Percentiles rank a stretch among this genome's conserved stretches.
These are phyloP conservation scores for Altica lythri DNA, from an alignment of 2,888 invertebrate species.

Conservation along the genomic window DNA sequence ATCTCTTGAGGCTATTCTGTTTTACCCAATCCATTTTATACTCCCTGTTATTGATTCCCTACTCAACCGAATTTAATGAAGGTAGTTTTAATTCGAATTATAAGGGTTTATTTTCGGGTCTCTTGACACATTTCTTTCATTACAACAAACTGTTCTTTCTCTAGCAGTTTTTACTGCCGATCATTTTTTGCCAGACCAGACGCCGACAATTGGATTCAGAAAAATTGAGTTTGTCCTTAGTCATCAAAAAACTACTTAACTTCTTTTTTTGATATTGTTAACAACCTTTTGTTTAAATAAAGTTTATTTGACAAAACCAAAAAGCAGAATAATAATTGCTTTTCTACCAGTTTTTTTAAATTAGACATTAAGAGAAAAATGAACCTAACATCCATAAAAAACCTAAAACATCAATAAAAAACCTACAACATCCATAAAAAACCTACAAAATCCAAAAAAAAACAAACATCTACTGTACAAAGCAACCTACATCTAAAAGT, in stretches of 20 bases:
- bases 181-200: slow-evolving; percentile 14
- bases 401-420: no score
- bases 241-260: slow-evolving; percentile 18
- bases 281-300: no score
- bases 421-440: no score
- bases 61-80: slow-evolving; percentile 18
- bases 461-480: no score
- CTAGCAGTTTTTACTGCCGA: slow-evolving; percentile 21
- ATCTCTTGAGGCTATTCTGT: not conserved
- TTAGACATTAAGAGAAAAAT: no score
- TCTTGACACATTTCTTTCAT: slow-evolving; percentile 32
- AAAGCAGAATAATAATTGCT: no score
- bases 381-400: no score
- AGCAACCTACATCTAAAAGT: no score
- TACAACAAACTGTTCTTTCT: slow-evolving; percentile 21
- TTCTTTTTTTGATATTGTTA: no score
- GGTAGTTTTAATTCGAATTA: slow-evolving; percentile 40
- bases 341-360: no score
- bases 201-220: not conserved
- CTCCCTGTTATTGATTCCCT: slow-evolving; percentile 2
- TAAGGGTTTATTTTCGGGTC: slow-evolving; percentile 35
- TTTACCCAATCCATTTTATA: slow-evolving; percentile 1
- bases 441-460: no score
- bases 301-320: no score
- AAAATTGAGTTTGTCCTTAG: slow-evolving; percentile 6